A percentile compares a stretch with the other conserved stretches of the same genome.
These are phyloP conservation scores for Eleginops maclovinus DNA, from an alignment of 2,113 vertebrate species.

Conservation along the genomic window DNA sequence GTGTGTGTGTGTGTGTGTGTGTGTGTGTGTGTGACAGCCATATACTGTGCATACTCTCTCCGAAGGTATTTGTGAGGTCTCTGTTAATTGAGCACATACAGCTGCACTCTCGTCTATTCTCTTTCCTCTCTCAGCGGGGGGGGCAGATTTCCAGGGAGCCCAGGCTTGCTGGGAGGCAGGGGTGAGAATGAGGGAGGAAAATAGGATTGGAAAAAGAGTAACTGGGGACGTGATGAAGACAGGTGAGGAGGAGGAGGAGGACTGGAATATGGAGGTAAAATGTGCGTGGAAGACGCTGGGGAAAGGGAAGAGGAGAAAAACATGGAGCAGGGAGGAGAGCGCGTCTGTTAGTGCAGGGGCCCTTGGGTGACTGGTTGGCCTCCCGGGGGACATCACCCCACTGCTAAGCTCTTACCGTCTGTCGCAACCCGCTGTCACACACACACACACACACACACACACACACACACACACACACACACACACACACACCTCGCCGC, in stretches of 20 bases:
- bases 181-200: constrained; percentile 23
- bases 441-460: constrained; percentile 53
- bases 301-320: constrained; percentile 6
- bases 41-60: constrained; percentile 35
- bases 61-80: constrained; percentile 70
- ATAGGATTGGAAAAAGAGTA: constrained; percentile 17
- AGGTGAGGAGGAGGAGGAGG: constrained; percentile 34
- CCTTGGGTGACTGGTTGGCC: constrained; percentile 87
- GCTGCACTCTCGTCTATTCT: constrained; percentile 57
- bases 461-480: constrained; percentile 46
- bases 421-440: constrained; percentile 71
- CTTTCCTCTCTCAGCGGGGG: constrained; percentile 69
- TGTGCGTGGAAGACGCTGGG: constrained; percentile 1
- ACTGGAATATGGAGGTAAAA: constrained; percentile 7
- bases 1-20: constrained; percentile 38
- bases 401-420: constrained; percentile 79
- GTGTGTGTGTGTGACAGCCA: constrained; percentile 23
- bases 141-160: constrained; percentile 68
- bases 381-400: constrained; percentile 61
- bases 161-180: constrained; percentile 51
- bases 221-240: not conserved
- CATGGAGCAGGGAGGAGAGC: constrained; percentile 35
- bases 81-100: constrained; percentile 66
- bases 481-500: constrained; percentile 51
- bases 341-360: constrained; percentile 76